Evolutionary conservation across 2,113 vertebrate species (phyloP).

Genomic region (Cichladusa arquata): DNA sequence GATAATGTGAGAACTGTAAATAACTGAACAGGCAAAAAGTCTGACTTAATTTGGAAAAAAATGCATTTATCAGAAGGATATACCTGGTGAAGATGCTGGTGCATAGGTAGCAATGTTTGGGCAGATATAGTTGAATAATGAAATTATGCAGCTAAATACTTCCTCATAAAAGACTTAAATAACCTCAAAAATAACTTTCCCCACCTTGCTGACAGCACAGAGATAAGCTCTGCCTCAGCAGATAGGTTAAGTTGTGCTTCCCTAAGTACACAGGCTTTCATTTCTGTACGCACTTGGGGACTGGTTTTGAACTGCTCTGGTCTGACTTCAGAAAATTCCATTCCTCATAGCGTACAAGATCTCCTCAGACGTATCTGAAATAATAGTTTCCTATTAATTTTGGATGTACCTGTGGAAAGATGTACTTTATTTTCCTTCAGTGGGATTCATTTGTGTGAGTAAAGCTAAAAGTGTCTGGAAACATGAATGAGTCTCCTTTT

Average conservation of each 20-base stretch:
- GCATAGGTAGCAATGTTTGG: neutral
- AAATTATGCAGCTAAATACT: neutral
- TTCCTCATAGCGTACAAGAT: neutral
- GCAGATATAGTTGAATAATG: neutral
- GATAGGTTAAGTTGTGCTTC: neutral
- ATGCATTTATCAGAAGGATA: neutral
- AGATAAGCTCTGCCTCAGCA: neutral
- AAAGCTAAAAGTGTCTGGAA: conserved; percentile 11
- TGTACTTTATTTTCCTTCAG: neutral
- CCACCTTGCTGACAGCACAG: neutral
- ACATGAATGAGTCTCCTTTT: neutral
- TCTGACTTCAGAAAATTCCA: neutral
- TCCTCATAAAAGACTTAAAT: neutral
- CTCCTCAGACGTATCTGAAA: neutral
- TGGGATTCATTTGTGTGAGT: neutral
- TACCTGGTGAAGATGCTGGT: neutral
- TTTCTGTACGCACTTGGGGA: neutral
- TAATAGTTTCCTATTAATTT: neutral
- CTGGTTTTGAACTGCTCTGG: neutral
- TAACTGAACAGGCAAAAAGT: neutral
- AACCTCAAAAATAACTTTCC: neutral
- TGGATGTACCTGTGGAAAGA: neutral
- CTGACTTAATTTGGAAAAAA: neutral
- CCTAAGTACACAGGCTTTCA: neutral
- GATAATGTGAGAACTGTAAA: neutral